phyloP scores from a whole-genome alignment of 2,797 vertebrate species.

The Gallinago stenura region DNA sequence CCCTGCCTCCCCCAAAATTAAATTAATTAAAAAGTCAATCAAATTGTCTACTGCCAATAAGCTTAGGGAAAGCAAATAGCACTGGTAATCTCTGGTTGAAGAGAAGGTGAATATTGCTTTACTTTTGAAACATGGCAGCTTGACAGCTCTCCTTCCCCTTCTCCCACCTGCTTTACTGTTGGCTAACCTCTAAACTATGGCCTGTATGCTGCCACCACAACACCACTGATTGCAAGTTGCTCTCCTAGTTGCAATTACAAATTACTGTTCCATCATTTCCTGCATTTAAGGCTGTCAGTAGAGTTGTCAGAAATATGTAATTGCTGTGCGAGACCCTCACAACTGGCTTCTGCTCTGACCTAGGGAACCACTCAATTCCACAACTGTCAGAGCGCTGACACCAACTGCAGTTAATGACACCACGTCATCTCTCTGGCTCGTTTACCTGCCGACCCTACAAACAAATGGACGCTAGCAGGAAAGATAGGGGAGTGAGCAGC shows the following conservation, averaged over 20 bases:
- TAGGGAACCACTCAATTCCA: slow-evolving; percentile 79
- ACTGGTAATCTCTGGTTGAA: background rate
- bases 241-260: slow-evolving; percentile 46
- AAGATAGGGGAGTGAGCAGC: slow-evolving; percentile 33
- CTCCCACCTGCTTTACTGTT: background rate
- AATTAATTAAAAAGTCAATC: background rate
- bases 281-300: slow-evolving; percentile 16
- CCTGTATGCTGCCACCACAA: background rate
- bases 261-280: slow-evolving; percentile 26
- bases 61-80: background rate
- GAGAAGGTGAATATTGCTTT: background rate
- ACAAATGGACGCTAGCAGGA: slow-evolving; percentile 72
- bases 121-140: background rate
- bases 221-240: background rate
- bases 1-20: background rate
- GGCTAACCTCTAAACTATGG: background rate
- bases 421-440: slow-evolving; percentile 71
- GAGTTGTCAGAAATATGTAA: slow-evolving; percentile 44
- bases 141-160: background rate
- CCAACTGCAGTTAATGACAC: slow-evolving; percentile 86
- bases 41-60: background rate
- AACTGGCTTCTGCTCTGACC: slow-evolving; percentile 78
- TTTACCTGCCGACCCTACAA: slow-evolving; percentile 76
- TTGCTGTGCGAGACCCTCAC: slow-evolving; percentile 29
- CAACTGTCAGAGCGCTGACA: slow-evolving; percentile 85